These are phyloP conservation scores for Rutpela maculata DNA, from an alignment of 2,888 invertebrate genomes.

Conservation along the genomic window DNA sequence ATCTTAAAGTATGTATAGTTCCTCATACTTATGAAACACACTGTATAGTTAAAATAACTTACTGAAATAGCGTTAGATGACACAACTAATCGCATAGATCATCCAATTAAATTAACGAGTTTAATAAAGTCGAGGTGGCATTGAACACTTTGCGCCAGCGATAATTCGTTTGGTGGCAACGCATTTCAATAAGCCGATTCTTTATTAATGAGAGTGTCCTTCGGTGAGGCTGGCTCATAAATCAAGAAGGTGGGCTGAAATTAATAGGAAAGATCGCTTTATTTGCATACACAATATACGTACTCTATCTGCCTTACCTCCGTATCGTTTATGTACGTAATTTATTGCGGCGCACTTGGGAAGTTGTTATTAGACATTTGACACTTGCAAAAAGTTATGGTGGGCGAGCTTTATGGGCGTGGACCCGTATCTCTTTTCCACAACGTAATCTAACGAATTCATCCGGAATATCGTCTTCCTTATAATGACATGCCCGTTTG, in stretches of 20 bases:
- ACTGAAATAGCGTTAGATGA: neutral
- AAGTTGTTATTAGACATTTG: conserved; percentile 54
- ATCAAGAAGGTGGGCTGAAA: conserved; percentile 57
- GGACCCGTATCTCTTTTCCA: conserved; percentile 17
- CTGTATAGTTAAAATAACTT: too few species aligned
- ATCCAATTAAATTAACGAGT: conserved; percentile 35
- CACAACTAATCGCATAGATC: conserved; percentile 4
- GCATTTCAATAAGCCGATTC: conserved; percentile 26
- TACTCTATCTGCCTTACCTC: conserved; percentile 23
- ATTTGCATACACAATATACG: conserved; percentile 36
- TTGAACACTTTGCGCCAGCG: neutral
- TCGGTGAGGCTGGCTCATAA: conserved; percentile 53
- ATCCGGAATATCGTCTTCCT: conserved; percentile 5
- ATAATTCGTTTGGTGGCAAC: conserved; percentile 8
- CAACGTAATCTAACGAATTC: conserved; percentile 6
- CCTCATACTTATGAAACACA: too few species aligned
- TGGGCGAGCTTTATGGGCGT: conserved; percentile 20
- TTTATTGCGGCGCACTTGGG: conserved; percentile 51
- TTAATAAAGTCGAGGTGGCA: neutral
- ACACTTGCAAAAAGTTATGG: conserved; percentile 48
- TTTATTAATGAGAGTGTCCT: conserved; percentile 45
- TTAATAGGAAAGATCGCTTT: conserved; percentile 57
- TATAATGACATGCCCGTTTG: neutral
- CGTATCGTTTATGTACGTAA: conserved; percentile 48
- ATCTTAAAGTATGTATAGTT: too few species aligned